Base-by-base conservation (phyloP, 2,113 vertebrate genomes). In the Centropus unirufus region DNA sequence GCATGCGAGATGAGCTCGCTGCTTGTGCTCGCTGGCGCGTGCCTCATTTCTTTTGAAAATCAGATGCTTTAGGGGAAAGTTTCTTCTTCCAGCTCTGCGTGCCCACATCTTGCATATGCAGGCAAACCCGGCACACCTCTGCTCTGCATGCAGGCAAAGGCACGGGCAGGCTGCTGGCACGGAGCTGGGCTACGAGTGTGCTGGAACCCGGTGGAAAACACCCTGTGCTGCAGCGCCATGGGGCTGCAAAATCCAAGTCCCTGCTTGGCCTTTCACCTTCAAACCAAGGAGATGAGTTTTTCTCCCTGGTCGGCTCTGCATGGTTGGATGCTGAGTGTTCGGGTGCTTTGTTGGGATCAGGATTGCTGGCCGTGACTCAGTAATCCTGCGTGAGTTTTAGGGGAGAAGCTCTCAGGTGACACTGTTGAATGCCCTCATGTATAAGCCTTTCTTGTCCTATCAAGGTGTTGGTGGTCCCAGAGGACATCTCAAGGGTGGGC, bases 1-100 rank as follows among this genome's bases (percentile, higher is more conserved):
- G 26, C 20, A 2, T 19, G 0, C 67, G 29, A 83, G 69, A 47
- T 19, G 2, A 78, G 70, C 83, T 64, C 63, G 3, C 83, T 57
- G 83, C 66, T 78, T 1, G 5, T 42, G 69, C 94, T 85, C 21
- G 3, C 85, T 1, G 83, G 90, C 90, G 3, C 76, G 94, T 93
- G 93, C 88, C 95, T 95, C 69, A 17, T 90, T 97, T 87, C 90
- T 90, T 95, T 96, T 74, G 86, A 90, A 96, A 96, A 95, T 92
- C 83, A 96, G 90, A 67, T 8, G 92, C 95, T 97, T 96, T 93
- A 96, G 90, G 90, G 94, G 93, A 85, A 95, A 95, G 94, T 93
- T 96, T 97, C 95, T 90, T 67, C 90, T 90, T 64, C 52, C 94
- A 88, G 72, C 90, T 77, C 76, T 70, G 39, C 52, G 0, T 92